A percentile compares a stretch with the other conserved stretches of the same genome.
Conservation (phyloP, 2,888 invertebrate genomes). For the Allacma fusca region DNA sequence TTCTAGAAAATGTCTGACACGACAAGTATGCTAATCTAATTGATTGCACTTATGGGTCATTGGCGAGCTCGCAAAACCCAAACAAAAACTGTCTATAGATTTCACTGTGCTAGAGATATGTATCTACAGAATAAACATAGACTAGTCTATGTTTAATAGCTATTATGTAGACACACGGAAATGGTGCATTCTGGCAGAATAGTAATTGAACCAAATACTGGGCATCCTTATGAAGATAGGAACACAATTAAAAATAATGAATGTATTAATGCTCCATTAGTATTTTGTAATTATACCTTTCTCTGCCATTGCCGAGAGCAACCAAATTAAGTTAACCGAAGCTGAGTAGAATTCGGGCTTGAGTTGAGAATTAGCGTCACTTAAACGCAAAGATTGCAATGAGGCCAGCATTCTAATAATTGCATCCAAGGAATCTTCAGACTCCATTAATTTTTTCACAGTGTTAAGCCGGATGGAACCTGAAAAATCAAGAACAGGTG, state of each 20-base stretch:
- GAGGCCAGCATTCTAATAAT: conserved; percentile 34
- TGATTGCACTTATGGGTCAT: too few species aligned
- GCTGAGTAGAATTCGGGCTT: conserved; percentile 18
- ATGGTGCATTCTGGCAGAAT: too few species aligned
- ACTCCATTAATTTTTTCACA: conserved; percentile 20
- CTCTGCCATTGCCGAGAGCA: conserved; percentile 52
- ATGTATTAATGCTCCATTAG: background rate
- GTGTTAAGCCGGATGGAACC: conserved; percentile 24
- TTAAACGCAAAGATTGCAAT: conserved; percentile 25
- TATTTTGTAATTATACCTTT: conserved; percentile 48
- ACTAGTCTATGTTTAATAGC: too few species aligned
- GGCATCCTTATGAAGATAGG: background rate
- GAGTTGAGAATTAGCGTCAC: background rate
- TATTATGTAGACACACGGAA: too few species aligned
- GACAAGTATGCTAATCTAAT: too few species aligned
- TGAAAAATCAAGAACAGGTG: background rate
- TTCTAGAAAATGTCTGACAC: too few species aligned
- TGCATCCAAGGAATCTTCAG: conserved; percentile 18
- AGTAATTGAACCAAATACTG: too few species aligned
- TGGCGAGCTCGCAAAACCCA: too few species aligned
- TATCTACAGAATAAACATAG: too few species aligned
- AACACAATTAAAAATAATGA: background rate
- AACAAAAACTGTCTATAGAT: too few species aligned
- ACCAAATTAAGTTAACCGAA: conserved; percentile 51
- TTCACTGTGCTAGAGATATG: too few species aligned